Conservation (phyloP, 1,140 invertebrate species). For the Laupala kohalensis region DNA sequence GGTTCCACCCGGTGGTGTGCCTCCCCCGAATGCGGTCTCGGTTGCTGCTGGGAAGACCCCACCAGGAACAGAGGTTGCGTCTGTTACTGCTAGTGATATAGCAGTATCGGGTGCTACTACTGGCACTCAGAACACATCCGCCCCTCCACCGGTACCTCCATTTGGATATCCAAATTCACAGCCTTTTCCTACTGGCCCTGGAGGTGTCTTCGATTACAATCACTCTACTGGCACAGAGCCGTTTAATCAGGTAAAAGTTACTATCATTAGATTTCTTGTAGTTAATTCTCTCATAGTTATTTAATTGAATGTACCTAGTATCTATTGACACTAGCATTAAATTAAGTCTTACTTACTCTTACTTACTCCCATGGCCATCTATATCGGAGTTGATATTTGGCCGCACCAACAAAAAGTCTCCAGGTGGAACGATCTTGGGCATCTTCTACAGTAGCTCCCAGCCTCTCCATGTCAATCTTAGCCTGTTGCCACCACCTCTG, state of each 20-base stretch:
- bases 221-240: conserved; percentile 2
- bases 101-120: background rate
- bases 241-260: conserved; percentile 10
- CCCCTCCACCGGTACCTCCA: conserved; percentile 12
- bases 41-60: background rate
- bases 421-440: too few species aligned
- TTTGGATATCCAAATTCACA: conserved; percentile 1
- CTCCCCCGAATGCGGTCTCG: conserved; percentile 4
- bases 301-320: too few species aligned
- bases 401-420: too few species aligned
- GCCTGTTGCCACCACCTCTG: too few species aligned
- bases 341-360: too few species aligned
- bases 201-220: conserved; percentile 9
- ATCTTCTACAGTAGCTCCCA: too few species aligned
- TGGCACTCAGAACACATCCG: conserved; percentile 2
- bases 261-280: too few species aligned
- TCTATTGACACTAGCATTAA: too few species aligned
- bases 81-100: background rate
- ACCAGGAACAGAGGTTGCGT: conserved; percentile 4
- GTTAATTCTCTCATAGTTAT: too few species aligned
- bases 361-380: too few species aligned
- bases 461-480: too few species aligned
- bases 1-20: background rate
- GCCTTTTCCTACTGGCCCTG: background rate
- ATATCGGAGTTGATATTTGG: too few species aligned